These are phyloP conservation scores for Pampus argenteus DNA, from an alignment of 2,797 vertebrate species.

Conservation along the genomic window DNA sequence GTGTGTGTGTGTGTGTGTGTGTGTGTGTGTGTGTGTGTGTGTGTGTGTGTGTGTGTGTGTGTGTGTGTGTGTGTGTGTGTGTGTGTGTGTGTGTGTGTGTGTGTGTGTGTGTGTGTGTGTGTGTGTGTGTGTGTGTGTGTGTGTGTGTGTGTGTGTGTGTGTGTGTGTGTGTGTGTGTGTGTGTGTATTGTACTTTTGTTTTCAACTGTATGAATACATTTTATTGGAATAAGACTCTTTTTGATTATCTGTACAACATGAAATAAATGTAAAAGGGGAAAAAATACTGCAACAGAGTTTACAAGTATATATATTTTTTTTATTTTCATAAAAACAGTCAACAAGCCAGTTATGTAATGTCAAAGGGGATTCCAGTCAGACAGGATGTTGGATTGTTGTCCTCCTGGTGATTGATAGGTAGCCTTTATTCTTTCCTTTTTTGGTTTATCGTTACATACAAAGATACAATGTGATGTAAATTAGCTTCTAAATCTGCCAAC, in stretches of 20 bases:
- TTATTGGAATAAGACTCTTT: not conserved
- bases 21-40: too few relatives aligned
- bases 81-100: too few relatives aligned
- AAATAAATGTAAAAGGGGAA: constrained; percentile 20
- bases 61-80: too few relatives aligned
- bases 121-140: too few relatives aligned
- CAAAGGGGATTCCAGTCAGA: constrained; percentile 63
- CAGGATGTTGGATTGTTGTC: constrained; percentile 67
- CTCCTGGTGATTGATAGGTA: constrained; percentile 71
- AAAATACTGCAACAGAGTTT: constrained; percentile 6
- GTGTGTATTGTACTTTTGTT: not conserved
- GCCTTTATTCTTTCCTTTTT: constrained; percentile 65
- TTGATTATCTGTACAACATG: not conserved
- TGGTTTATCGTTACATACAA: constrained; percentile 62
- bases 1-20: too few relatives aligned
- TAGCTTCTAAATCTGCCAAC: constrained; percentile 24
- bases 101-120: too few relatives aligned
- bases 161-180: constrained; percentile 4
- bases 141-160: too few relatives aligned
- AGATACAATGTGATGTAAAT: constrained; percentile 25
- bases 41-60: too few relatives aligned
- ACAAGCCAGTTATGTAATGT: constrained; percentile 72
- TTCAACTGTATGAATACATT: constrained; percentile 41
- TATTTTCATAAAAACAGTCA: constrained; percentile 80
- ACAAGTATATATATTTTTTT: too few relatives aligned